Conservation (phyloP, 2,888 invertebrate species). For the Chorisops tibialis region DNA sequence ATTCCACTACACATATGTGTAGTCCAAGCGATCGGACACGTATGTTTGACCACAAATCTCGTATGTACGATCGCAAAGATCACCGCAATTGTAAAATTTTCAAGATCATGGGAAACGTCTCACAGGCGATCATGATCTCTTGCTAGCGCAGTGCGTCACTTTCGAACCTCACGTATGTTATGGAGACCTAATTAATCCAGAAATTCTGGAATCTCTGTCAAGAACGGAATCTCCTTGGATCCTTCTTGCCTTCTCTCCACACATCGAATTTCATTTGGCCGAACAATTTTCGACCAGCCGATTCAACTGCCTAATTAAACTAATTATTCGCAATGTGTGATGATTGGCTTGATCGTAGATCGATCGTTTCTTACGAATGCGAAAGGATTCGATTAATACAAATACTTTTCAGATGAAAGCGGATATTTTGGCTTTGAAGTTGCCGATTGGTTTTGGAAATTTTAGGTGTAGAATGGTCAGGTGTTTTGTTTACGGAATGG, state of each 20-base stretch:
- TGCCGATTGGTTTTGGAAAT: too few species aligned
- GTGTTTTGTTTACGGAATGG: too few species aligned
- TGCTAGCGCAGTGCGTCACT: not conserved
- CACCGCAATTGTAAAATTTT: conserved; percentile 1
- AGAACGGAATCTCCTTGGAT: not conserved
- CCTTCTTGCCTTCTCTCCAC: not conserved
- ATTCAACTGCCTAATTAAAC: conserved; percentile 22
- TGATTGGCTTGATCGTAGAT: conserved; percentile 24
- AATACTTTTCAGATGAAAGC: conserved; percentile 1
- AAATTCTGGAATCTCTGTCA: not conserved
- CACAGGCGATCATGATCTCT: not conserved
- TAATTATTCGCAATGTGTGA: conserved; percentile 20
- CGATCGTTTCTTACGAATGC: conserved; percentile 17
- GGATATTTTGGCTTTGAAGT: conserved; percentile 13
- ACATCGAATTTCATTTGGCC: not conserved
- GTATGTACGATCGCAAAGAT: not conserved
- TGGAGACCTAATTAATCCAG: conserved; percentile 16
- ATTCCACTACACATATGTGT: not conserved
- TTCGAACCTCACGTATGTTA: not conserved
- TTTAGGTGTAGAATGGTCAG: too few species aligned
- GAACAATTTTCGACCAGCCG: conserved; percentile 13
- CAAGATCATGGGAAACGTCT: conserved; percentile 10
- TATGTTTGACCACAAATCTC: conserved; percentile 7
- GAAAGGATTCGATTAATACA: conserved; percentile 15
- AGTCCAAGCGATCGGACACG: not conserved